These are phyloP conservation scores for Cairina moschata DNA, from an alignment of 2,113 vertebrate genomes.

Conservation along the genomic window DNA sequence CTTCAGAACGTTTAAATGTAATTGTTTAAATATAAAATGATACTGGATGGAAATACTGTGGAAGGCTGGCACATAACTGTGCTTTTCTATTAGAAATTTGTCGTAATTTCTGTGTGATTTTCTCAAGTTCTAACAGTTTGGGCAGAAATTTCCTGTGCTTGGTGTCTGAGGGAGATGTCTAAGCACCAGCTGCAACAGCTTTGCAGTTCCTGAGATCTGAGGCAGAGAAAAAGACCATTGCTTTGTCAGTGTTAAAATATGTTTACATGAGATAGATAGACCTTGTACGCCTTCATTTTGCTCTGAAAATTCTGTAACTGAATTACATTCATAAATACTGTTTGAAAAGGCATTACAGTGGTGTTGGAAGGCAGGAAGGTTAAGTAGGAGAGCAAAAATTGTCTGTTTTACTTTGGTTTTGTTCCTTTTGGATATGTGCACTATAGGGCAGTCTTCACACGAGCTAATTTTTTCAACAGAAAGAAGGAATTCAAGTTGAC, in stretches of 20 bases:
- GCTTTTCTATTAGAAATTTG: not conserved
- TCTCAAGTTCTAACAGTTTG: not conserved
- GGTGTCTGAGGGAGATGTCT: not conserved
- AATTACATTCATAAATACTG: not conserved
- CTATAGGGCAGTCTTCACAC: not conserved
- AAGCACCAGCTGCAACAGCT: not conserved
- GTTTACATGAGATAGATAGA: not conserved
- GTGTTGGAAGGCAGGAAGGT: not conserved
- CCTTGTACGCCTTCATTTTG: not conserved
- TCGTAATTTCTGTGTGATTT: not conserved
- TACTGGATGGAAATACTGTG: not conserved
- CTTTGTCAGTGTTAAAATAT: not conserved
- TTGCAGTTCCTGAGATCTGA: not conserved
- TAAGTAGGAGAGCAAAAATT: not conserved
- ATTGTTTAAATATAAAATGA: not conserved
- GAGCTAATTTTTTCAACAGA: not conserved
- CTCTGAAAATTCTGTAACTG: not conserved
- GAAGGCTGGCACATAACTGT: not conserved
- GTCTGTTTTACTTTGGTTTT: not conserved
- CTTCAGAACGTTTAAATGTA: not conserved
- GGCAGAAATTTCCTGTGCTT: not conserved
- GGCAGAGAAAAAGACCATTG: not conserved
- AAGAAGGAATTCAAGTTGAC: not conserved
- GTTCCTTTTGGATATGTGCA: not conserved
- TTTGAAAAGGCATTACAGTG: not conserved